Evolutionary conservation across 2,113 vertebrate genomes (phyloP).

Genomic region (Ictidomys tridecemlineatus): DNA sequence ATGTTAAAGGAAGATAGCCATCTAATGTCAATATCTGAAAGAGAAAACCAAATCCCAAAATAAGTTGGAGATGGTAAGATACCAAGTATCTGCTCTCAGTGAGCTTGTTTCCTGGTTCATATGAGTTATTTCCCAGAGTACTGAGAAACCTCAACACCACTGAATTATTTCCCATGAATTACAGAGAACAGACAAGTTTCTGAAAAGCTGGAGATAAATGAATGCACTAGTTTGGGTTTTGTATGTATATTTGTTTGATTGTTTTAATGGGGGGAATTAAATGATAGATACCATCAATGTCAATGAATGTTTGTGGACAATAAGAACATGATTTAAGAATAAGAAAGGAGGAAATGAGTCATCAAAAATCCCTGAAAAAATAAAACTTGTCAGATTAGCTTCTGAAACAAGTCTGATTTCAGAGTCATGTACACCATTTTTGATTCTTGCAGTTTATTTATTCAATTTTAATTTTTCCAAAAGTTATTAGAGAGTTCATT

Average conservation of each 20-base stretch:
- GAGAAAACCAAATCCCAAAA: neutral
- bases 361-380: neutral
- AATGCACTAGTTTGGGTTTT: neutral
- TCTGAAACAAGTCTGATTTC: neutral
- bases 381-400: neutral
- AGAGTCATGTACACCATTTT: neutral
- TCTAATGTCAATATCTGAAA: neutral
- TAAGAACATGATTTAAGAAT: neutral
- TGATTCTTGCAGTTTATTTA: neutral
- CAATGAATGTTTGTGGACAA: neutral
- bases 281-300: neutral
- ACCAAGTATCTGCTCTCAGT: neutral
- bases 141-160: constrained; percentile 21
- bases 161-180: neutral
- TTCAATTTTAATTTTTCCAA: neutral
- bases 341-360: neutral
- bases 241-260: neutral
- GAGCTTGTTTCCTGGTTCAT: constrained; percentile 1
- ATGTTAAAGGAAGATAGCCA: neutral
- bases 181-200: neutral
- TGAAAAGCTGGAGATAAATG: neutral
- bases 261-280: neutral
- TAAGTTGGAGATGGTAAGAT: neutral
- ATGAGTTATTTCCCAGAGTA: constrained; percentile 23
- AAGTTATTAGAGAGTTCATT: constrained; percentile 1